These are phyloP conservation scores for Amphimedon queenslandica DNA, from an alignment of 37 sponge, comb jelly and placozoan genomes.

Conservation along the genomic window DNA sequence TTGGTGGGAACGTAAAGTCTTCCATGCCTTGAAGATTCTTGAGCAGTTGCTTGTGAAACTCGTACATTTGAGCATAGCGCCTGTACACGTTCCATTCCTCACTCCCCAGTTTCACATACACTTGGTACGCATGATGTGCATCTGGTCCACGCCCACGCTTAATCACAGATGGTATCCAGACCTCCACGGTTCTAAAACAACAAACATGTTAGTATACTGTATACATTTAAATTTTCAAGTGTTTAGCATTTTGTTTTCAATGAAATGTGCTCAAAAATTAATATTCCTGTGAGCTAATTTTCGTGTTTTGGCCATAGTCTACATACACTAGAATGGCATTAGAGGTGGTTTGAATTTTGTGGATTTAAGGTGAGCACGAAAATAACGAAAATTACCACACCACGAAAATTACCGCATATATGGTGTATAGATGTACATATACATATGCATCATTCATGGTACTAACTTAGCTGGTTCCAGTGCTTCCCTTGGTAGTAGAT, in stretches of 20 bases:
- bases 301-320: too few species aligned
- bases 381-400: too few species aligned
- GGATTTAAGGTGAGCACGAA: too few species aligned
- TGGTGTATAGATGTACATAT: too few species aligned
- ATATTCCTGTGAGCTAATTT: too few species aligned
- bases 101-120: constrained; percentile 48
- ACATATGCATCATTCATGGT: constrained; percentile 5
- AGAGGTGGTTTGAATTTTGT: too few species aligned
- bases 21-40: constrained; percentile 26
- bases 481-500: constrained; percentile 7
- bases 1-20: constrained; percentile 85
- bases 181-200: constrained; percentile 38
- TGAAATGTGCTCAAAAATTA: too few species aligned
- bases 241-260: too few species aligned
- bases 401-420: too few species aligned
- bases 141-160: constrained; percentile 69
- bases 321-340: too few species aligned
- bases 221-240: too few species aligned
- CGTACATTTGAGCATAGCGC: constrained; percentile 88
- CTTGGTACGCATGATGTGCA: constrained; percentile 86
- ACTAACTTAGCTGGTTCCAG: constrained; percentile 3
- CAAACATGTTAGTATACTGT: too few species aligned
- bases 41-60: constrained; percentile 66
- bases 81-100: constrained; percentile 98
- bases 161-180: constrained; percentile 94